Base-by-base conservation (phyloP, 2,113 vertebrate genomes). In the Lycocorax pyrrhopterus region DNA sequence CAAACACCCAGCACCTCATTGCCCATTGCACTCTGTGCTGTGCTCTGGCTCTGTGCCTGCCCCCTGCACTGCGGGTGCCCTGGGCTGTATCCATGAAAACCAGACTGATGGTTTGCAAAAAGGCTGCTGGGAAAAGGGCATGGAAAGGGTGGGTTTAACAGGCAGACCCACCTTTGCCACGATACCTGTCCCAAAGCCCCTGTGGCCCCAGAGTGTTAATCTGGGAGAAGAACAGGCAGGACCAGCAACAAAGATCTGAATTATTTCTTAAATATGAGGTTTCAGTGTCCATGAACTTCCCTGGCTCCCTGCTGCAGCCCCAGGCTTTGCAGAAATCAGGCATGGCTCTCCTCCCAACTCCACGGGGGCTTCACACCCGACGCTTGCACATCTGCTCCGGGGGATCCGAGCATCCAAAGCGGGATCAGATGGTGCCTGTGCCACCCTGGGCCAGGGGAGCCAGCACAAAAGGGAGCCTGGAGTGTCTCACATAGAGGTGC, bases 311-410 rank as follows among this genome's bases (percentile, higher is more conserved):
- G 7, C 29, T 83, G 33, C 6, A 2, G 16, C 29, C 74, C 20
- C 35, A 35, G 59, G 27, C 69, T 64, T 73, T 85, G 72, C 62
- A 63, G 56, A 49, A 66, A 56, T 30, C 62, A 39, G 32, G 5
- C 32, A 2, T 26, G 13, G 12, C 25, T 71, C 8, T 18, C 22
- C 21, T 44, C 22, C 27, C 0, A 2, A 0, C 51, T 47, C 39
- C 56, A 10, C 0, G 1, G 46, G 46, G 19, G 4, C 12, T 52
- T 58, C 66, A 30, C 18, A 33, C 9, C 10, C 0, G 1, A 3
- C 7, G 13, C 27, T 41, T 2, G 16, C 47, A 33, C 10, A 6
- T 63, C 75, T 79, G 64, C 51, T 21, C 35, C 1, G 0, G 15
- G 12, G 23, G 10, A 53, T 77, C 16, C 0, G 0, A 7, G 64